Evolutionary conservation across 2,888 invertebrate genomes (phyloP), one percentile per base, ranked within the genome.

Genomic region (Pomacea canaliculata): DNA sequence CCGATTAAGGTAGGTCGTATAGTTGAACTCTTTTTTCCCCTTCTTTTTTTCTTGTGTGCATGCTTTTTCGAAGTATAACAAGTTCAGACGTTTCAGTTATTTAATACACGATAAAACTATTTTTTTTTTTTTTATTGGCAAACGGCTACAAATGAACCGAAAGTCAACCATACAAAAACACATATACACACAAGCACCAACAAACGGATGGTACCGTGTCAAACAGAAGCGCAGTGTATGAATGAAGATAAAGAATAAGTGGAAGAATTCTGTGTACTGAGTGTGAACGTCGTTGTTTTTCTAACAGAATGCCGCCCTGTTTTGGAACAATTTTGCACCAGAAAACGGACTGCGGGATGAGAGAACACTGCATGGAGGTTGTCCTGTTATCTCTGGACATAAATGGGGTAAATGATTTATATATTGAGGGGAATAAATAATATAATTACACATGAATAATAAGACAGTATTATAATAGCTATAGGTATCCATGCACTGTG

Each of bases 321-420:
- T 87, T 78, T 88, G 88, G 88, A 87, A 86, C 79, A 88, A 86
- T 73, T 79, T 83, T 37, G 83, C 79, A 48, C 79, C 82, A 16
- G 79, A 56, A 16, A 16, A 81, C 23, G 85, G 86, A n/a, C 76
- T 79, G 1, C 62, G 67, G 9, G 87, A 87, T 65, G 7, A 56
- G 3, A 48, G 79, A 46, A 85, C 86, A 0, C 63, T 75, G 62
- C 89, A 89, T 71, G 87, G 86, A 7, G 88, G 87, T 0, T 89
- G 89, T 76, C 89, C 88, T 1, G 88, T 89, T 10, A 78, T 86
- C 4, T 23, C 87, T 7, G 89, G 89, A 5, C 83, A 86, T 0
- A 89, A 89, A 79, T 89, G 89, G 89, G 85, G 88, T 88, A 80
- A 82, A 82, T 71, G 16, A 19, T n/a, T 37, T 8, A 13, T 48